Evolutionary conservation across 2,888 invertebrate species (phyloP).

Genomic region (Dryococelus australis): DNA sequence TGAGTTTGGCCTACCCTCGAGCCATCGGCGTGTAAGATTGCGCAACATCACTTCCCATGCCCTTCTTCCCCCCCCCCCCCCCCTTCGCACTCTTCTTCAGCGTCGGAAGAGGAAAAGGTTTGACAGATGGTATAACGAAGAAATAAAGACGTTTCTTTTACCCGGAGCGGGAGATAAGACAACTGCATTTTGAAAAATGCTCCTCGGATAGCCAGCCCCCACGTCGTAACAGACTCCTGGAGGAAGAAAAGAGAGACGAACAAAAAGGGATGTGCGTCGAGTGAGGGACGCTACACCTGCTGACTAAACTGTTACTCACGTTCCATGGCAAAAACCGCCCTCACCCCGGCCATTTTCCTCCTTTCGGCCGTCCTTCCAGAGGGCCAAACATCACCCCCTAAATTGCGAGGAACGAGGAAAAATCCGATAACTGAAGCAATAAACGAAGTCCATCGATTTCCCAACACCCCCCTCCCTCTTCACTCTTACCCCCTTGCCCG

Average conservation of each 20-base stretch:
- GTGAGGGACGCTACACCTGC: not conserved
- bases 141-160: not conserved
- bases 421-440: constrained; percentile 27
- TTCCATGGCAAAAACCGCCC: not conserved
- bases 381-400: constrained; percentile 7
- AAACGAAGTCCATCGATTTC: constrained; percentile 29
- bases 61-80: not conserved
- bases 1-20: too few species aligned
- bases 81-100: not conserved
- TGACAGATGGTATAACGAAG: constrained; percentile 16
- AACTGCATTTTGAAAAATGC: constrained; percentile 16
- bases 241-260: not conserved
- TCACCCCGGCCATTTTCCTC: not conserved
- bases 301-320: constrained; percentile 16
- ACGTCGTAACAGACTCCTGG: not conserved
- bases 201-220: not conserved
- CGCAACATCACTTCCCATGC: not conserved
- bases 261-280: not conserved
- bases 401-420: constrained; percentile 22
- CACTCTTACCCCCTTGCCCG: not conserved
- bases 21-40: too few species aligned
- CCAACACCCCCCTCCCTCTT: too few species aligned
- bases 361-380: not conserved
- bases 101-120: not conserved
- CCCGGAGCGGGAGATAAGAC: not conserved